Percentiles rank a stretch among this genome's conserved stretches.
Evolutionary conservation across 2,113 vertebrate genomes (phyloP).

Genomic region (Odontesthes bonariensis): DNA sequence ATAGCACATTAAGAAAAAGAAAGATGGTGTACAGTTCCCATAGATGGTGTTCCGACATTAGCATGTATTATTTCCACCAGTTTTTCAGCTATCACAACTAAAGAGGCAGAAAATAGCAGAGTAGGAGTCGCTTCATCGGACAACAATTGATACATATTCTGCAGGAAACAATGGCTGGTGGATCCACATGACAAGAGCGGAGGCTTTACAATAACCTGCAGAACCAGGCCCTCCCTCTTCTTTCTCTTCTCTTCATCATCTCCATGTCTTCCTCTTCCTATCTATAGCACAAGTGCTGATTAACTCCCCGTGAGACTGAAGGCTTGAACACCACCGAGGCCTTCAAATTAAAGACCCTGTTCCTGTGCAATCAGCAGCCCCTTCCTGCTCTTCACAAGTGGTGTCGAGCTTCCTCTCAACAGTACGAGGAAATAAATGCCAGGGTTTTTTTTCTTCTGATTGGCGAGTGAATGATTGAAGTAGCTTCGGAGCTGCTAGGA

Average conservation of each 20-base stretch:
- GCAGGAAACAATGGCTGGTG: background rate
- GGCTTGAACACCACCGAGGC: conserved; percentile 34
- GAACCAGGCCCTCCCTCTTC: conserved; percentile 22
- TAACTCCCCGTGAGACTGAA: conserved; percentile 68
- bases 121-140: background rate
- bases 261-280: conserved; percentile 45
- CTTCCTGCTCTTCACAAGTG: conserved; percentile 51
- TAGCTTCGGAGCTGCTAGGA: conserved; percentile 1
- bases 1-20: too few relatives aligned
- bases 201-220: background rate
- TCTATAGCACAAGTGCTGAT: conserved; percentile 69
- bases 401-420: conserved; percentile 33
- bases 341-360: conserved; percentile 51
- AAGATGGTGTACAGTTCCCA: too few relatives aligned
- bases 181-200: conserved; percentile 1
- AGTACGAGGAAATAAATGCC: conserved; percentile 13
- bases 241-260: conserved; percentile 35
- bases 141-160: conserved; percentile 8
- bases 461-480: conserved; percentile 4
- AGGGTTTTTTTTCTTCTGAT: background rate
- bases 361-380: conserved; percentile 65
- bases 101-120: too few relatives aligned
- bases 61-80: too few relatives aligned
- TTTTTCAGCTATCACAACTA: too few relatives aligned
- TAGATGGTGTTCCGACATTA: too few relatives aligned